Percentiles rank a stretch among this genome's conserved stretches.
phyloP scores from a whole-genome alignment of 2,888 invertebrate genomes.

The Andrena haemorrhoa region DNA sequence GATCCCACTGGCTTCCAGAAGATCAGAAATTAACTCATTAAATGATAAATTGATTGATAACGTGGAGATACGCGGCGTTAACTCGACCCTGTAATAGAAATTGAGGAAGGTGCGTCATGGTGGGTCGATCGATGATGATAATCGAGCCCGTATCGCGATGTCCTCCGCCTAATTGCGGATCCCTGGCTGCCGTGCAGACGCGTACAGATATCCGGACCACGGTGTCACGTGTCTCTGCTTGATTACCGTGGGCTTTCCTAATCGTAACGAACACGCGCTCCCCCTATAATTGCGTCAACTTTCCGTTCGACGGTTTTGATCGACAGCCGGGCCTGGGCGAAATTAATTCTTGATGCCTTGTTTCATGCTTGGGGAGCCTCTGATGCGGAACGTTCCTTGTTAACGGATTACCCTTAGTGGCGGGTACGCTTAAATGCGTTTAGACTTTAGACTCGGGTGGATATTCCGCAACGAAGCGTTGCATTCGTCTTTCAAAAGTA shows the following conservation, averaged over 20 bases:
- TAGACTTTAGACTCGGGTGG: not conserved
- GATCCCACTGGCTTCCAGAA: too few species aligned
- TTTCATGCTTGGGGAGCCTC: not conserved
- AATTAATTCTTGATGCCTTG: conserved; percentile 49
- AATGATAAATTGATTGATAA: too few species aligned
- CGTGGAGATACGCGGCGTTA: too few species aligned
- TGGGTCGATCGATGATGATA: conserved; percentile 58
- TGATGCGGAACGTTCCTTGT: not conserved
- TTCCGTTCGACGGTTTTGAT: conserved; percentile 21
- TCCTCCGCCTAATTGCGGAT: conserved; percentile 59
- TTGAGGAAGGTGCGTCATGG: conserved; percentile 33
- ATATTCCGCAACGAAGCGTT: not conserved
- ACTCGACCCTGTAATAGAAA: conserved; percentile 9
- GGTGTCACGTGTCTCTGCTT: conserved; percentile 36
- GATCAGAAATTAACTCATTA: too few species aligned
- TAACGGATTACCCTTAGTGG: conserved; percentile 9
- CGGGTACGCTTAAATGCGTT: not conserved
- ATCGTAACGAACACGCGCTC: conserved; percentile 36
- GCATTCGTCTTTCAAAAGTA: not conserved
- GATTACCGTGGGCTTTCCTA: conserved; percentile 54
- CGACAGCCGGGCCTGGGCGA: conserved; percentile 5
- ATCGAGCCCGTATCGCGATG: conserved; percentile 58
- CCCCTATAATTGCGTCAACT: conserved; percentile 43
- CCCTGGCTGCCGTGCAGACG: not conserved
- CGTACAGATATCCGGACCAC: not conserved